These are phyloP conservation scores for Nyctalus aviator DNA, from an alignment of 2,797 vertebrate species.

Conservation along the genomic window DNA sequence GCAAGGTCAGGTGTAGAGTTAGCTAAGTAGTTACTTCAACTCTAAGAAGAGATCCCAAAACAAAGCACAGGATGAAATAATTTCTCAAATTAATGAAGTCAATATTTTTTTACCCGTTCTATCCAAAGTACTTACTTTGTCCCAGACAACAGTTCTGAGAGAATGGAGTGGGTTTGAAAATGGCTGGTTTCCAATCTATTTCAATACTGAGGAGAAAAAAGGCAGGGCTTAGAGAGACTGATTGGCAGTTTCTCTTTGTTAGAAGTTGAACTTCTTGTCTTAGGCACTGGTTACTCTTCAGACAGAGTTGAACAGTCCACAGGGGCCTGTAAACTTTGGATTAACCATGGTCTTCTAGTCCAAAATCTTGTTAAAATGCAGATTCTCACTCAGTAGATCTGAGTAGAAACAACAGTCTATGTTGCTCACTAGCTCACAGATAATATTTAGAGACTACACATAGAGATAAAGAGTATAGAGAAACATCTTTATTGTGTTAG, in stretches of 20 bases:
- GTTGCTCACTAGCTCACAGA: not conserved
- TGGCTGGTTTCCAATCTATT: not conserved
- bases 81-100: not conserved
- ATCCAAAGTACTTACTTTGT: not conserved
- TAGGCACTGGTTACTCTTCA: not conserved
- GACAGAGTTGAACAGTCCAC: not conserved
- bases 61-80: not conserved
- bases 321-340: not conserved
- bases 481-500: not conserved
- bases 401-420: not conserved
- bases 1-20: not conserved
- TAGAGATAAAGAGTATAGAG: not conserved
- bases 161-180: not conserved
- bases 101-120: not conserved
- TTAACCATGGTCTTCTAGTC: not conserved
- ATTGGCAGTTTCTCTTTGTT: not conserved
- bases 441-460: not conserved
- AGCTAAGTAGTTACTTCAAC: slow-evolving; percentile 8
- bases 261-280: not conserved
- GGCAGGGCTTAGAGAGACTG: not conserved
- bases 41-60: not conserved
- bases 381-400: not conserved
- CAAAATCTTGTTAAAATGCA: slow-evolving; percentile 16
- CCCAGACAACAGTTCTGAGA: not conserved
- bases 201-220: not conserved